phyloP scores from a whole-genome alignment of 2,888 invertebrate genomes.

The Phyto melanocephala region DNA sequence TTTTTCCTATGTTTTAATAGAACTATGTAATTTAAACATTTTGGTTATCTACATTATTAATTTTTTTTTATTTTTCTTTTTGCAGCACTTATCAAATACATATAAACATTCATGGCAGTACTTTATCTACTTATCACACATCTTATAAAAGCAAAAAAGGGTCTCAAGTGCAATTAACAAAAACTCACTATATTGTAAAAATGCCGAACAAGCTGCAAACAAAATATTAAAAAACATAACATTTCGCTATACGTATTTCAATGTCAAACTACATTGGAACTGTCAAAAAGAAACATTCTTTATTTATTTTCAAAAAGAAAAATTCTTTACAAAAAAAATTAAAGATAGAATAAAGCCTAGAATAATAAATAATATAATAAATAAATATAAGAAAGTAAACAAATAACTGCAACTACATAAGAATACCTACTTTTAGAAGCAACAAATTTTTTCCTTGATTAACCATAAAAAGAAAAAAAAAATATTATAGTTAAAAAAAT shows the following conservation, averaged over 20 bases:
- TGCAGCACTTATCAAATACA: conserved; percentile 36
- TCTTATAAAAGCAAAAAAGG: conserved; percentile 35
- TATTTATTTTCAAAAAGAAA: conserved; percentile 27
- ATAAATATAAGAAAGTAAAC: no score
- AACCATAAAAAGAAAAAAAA: no score
- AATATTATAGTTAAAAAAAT: no score
- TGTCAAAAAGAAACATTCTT: conserved; percentile 35
- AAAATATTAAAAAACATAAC: conserved; percentile 11
- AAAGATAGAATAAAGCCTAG: neutral
- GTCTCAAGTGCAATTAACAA: conserved; percentile 61
- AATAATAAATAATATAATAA: neutral
- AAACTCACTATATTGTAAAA: conserved; percentile 48
- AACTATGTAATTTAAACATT: neutral
- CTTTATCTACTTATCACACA: conserved; percentile 55
- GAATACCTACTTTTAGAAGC: no score
- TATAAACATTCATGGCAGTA: conserved; percentile 53
- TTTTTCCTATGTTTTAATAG: no score
- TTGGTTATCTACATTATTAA: neutral
- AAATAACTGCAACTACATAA: no score
- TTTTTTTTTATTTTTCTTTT: neutral
- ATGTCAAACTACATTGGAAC: conserved; percentile 37
- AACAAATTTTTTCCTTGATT: no score
- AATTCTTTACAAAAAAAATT: conserved; percentile 5
- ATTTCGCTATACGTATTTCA: neutral
- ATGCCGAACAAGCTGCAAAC: conserved; percentile 34